Evolutionary conservation across 2,113 vertebrate species (phyloP).

Genomic region (Gila orcuttii): DNA sequence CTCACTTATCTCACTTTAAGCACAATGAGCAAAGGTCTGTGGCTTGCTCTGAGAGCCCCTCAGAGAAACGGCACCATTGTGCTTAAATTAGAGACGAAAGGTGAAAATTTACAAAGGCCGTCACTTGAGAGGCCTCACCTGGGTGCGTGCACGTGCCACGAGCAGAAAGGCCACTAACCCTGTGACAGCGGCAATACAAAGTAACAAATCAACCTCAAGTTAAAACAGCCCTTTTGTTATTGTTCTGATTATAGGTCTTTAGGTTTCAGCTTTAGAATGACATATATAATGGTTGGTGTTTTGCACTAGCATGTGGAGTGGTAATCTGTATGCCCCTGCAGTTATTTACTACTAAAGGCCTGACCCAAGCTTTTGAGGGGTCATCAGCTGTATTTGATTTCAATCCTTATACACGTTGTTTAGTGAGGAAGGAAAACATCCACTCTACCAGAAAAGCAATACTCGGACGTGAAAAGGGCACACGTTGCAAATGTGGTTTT

Average conservation of each 20-base stretch:
- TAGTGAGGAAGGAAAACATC: constrained; percentile 54
- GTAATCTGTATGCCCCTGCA: constrained; percentile 36
- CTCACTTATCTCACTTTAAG: constrained; percentile 56
- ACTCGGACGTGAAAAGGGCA: constrained; percentile 58
- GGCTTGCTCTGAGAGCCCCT: constrained; percentile 50
- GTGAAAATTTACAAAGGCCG: constrained; percentile 58
- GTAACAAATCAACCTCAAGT: constrained; percentile 40
- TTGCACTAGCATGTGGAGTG: constrained; percentile 13
- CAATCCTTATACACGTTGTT: constrained; percentile 48
- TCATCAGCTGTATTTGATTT: constrained; percentile 51
- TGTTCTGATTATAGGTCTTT: constrained; percentile 43
- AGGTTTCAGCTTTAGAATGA: constrained; percentile 32
- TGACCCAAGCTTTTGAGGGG: constrained; percentile 42
- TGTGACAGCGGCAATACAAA: constrained; percentile 46
- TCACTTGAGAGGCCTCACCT: constrained; percentile 68
- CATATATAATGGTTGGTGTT: constrained; percentile 29
- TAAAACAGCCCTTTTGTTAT: constrained; percentile 29
- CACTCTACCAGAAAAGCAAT: constrained; percentile 47
- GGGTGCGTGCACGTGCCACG: constrained; percentile 54
- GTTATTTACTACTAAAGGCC: constrained; percentile 23
- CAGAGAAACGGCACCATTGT: constrained; percentile 63
- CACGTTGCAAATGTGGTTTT: constrained; percentile 69
- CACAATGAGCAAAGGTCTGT: constrained; percentile 53
- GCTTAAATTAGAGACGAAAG: constrained; percentile 65
- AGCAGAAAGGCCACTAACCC: constrained; percentile 59